A percentile compares a stretch with the other conserved stretches of the same genome.
Conservation (phyloP, 2,113 vertebrate species). For the Ceyx cyanopectus region DNA sequence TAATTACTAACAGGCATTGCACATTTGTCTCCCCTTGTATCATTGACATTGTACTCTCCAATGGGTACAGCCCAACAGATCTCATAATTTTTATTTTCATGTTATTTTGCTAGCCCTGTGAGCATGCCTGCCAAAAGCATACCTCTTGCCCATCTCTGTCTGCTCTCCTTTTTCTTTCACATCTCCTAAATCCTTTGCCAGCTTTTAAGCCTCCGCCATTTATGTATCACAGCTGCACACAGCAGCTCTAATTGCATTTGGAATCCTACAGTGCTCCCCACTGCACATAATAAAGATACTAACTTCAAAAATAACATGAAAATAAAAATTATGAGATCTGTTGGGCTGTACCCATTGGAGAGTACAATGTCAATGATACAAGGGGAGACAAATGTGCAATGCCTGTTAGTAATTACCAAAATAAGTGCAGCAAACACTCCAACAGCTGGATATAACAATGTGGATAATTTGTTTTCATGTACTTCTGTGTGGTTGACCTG, state of each 20-base stretch:
- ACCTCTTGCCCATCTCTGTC: not conserved
- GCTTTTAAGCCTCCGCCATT: not conserved
- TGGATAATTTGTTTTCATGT: not conserved
- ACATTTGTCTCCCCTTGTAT: not conserved
- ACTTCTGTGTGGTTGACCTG: not conserved
- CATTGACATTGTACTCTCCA: not conserved
- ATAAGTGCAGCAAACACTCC: not conserved
- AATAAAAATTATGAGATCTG: not conserved
- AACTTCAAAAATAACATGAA: not conserved
- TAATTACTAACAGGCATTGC: not conserved
- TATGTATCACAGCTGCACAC: not conserved
- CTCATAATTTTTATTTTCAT: not conserved
- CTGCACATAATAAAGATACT: not conserved
- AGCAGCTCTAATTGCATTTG: not conserved
- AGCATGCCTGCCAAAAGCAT: not conserved
- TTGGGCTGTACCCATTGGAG: not conserved
- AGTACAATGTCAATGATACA: not conserved
- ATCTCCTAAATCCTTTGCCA: not conserved
- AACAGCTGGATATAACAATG: not conserved
- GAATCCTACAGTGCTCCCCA: not conserved
- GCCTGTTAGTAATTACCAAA: not conserved
- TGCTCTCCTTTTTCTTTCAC: not conserved
- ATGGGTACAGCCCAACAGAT: not conserved
- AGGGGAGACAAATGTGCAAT: not conserved
- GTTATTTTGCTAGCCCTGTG: not conserved